Base-by-base conservation (phyloP, 2,797 vertebrate genomes). In the Mormyrus proboscirostris region DNA sequence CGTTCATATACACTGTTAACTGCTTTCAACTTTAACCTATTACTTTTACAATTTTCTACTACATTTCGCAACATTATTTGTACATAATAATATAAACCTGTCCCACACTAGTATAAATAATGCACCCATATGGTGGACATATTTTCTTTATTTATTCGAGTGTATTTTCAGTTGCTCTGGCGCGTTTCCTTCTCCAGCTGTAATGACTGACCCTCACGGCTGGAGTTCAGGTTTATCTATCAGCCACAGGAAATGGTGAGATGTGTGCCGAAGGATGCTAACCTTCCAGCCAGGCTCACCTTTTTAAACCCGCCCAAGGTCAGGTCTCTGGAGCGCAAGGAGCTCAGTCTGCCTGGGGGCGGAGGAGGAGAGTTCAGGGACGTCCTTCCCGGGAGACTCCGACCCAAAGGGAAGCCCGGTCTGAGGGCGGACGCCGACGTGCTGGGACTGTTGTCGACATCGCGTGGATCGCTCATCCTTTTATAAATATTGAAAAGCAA, bases 301-400 rank as follows among this genome's bases (percentile, higher is more conserved):
- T 96, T 96, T 3, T 96, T 96, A 76, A 93, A 92, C 33, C 92
- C 92, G 19, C 95, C 95, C 65, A 96, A 92, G 0, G 96, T 96
- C 53, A 96, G 91, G 91, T 96, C 96, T 90, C 96, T 94, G 90
- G 94, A 96, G 47, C 95, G 93, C 55, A 96, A 92, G 7, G 96
- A 95, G 5, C 95, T 93, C 55, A 96, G 94, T 89, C 96, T 94
- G 88, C 94, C 95, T 9, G 94, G 92, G 0, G 94, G 91, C 16
- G 92, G 92, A 41, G 92, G 91, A 9, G 92, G 4, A 0, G 93
- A 59, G 49, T 83, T 90, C 49, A 93, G 89, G 51, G 93, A 90
- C 14, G 93, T 8, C 73, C 93, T 92, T 41, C 92, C 92, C 0
- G 91, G 83, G 3, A 93, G 90, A 33, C 92, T 94, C 89, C 91